These are phyloP conservation scores for Lophotriccus pileatus DNA, from an alignment of 2,797 vertebrate species.

Conservation along the genomic window DNA sequence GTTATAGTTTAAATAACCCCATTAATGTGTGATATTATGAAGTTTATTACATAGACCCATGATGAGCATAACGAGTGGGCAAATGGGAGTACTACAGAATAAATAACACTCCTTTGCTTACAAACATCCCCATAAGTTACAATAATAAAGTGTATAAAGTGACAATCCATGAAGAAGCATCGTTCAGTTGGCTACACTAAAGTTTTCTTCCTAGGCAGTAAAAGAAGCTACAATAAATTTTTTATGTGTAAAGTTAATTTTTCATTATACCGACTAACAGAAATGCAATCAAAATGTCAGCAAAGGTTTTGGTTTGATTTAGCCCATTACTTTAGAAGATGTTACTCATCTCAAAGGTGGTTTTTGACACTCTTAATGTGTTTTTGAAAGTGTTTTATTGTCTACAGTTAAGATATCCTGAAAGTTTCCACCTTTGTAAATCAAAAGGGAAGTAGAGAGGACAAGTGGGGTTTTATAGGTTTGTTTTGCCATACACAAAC, in stretches of 20 bases:
- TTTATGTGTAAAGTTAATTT: constrained; percentile 70
- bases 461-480: background rate
- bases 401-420: constrained; percentile 2
- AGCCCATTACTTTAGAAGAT: constrained; percentile 48
- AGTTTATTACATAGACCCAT: constrained; percentile 52
- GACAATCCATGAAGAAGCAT: constrained; percentile 52
- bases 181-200: constrained; percentile 44
- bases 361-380: constrained; percentile 55
- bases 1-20: constrained; percentile 58
- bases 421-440: constrained; percentile 47
- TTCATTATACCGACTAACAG: constrained; percentile 56
- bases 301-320: constrained; percentile 65
- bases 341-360: constrained; percentile 49
- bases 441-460: background rate
- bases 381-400: constrained; percentile 48
- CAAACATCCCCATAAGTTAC: constrained; percentile 65
- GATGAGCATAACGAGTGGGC: constrained; percentile 40
- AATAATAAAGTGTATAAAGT: constrained; percentile 58
- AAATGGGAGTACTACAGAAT: constrained; percentile 46
- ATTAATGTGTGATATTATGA: constrained; percentile 55
- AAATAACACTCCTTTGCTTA: constrained; percentile 62
- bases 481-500: background rate
- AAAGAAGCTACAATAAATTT: constrained; percentile 59
- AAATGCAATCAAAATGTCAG: constrained; percentile 63
- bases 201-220: constrained; percentile 50